Conservation (phyloP, 2,113 vertebrate genomes). For the Forbesichthys agassizii region DNA sequence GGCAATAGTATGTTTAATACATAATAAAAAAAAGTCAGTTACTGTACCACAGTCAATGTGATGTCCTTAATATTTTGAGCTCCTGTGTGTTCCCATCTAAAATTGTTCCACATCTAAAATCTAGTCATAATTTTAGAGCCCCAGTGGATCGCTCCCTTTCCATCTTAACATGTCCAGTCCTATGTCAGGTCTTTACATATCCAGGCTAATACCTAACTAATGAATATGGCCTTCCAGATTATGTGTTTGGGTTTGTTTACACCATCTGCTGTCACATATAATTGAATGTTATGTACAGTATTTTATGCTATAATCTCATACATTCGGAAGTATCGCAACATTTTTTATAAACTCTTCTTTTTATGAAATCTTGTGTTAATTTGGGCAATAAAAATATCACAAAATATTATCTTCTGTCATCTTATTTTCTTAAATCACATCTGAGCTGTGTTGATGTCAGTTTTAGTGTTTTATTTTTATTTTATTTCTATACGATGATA, state of each 20-base stretch:
- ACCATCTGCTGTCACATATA: slow-evolving; percentile 70
- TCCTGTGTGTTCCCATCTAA: slow-evolving; percentile 30
- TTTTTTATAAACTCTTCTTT: too few relatives aligned
- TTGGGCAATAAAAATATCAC: too few relatives aligned
- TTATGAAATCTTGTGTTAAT: too few relatives aligned
- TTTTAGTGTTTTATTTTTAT: too few relatives aligned
- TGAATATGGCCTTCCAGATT: slow-evolving; percentile 67
- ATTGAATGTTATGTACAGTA: slow-evolving; percentile 62
- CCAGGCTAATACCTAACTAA: slow-evolving; percentile 60
- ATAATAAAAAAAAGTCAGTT: slow-evolving; percentile 51
- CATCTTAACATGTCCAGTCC: slow-evolving; percentile 62
- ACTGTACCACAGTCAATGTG: slow-evolving; percentile 29
- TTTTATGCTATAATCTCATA: slow-evolving; percentile 35
- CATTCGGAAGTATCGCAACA: neutral
- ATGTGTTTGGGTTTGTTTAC: slow-evolving; percentile 64
- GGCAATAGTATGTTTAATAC: slow-evolving; percentile 51
- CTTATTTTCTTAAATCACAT: too few relatives aligned
- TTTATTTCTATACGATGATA: too few relatives aligned
- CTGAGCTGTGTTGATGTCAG: too few relatives aligned
- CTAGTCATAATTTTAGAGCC: slow-evolving; percentile 51
- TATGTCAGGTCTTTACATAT: slow-evolving; percentile 64
- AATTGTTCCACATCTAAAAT: slow-evolving; percentile 51
- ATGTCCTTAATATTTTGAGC: slow-evolving; percentile 28
- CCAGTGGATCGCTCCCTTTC: slow-evolving; percentile 31
- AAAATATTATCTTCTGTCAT: too few relatives aligned